phyloP scores from a whole-genome alignment of 2,888 invertebrate genomes.

The Drosophila tanythrix region DNA sequence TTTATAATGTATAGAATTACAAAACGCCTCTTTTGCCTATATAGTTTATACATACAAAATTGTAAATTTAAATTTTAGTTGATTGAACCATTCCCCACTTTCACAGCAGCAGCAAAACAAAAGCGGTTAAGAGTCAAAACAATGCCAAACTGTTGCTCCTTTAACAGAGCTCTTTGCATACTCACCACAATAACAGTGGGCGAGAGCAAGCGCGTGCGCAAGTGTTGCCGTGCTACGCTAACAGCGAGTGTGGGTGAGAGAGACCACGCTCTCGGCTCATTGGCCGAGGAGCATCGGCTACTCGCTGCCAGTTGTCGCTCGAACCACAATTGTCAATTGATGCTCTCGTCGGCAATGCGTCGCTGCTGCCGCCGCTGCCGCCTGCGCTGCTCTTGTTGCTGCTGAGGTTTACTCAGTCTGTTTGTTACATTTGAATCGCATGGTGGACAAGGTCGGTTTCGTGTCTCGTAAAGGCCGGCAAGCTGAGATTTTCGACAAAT shows the following conservation, averaged over 20 bases:
- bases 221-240: conserved; percentile 19
- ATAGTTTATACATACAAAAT: not conserved
- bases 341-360: conserved; percentile 37
- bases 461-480: conserved; percentile 61
- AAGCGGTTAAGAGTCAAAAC: conserved; percentile 13
- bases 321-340: conserved; percentile 32
- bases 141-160: conserved; percentile 70
- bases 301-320: conserved; percentile 39
- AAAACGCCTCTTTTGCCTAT: not conserved
- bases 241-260: conserved; percentile 35
- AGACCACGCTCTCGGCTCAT: conserved; percentile 39
- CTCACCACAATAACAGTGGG: conserved; percentile 46
- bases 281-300: conserved; percentile 54
- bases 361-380: conserved; percentile 20
- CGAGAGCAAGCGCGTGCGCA: conserved; percentile 63
- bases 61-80: not conserved
- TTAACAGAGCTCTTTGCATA: conserved; percentile 20
- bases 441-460: conserved; percentile 62
- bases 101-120: not conserved
- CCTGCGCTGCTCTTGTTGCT: conserved; percentile 26
- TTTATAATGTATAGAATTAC: not conserved
- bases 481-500: conserved; percentile 44
- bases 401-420: conserved; percentile 65
- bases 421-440: conserved; percentile 66
- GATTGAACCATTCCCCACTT: not conserved